Conservation (phyloP, 1,140 invertebrate species). For the Acromyrmex echinatior region DNA sequence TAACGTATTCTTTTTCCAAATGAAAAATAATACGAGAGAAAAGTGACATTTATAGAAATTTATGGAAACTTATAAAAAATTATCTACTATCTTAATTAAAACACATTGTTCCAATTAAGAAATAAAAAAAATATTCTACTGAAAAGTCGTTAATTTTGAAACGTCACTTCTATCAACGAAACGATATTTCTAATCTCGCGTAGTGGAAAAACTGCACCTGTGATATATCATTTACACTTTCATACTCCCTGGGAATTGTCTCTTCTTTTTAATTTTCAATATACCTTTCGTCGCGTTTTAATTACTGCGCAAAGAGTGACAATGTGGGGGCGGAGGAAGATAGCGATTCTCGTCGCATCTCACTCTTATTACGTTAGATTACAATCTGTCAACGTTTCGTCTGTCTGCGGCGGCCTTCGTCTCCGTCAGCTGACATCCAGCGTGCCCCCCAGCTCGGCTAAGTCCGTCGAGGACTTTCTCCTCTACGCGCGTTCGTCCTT, state of each 20-base stretch:
- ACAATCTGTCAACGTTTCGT: background rate
- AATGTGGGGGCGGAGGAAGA: background rate
- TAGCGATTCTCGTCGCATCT: background rate
- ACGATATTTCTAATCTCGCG: background rate
- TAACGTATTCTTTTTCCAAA: no score
- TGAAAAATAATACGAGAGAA: no score
- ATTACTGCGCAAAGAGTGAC: background rate
- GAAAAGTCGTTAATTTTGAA: no score
- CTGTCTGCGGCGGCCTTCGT: conserved; percentile 45
- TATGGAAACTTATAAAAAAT: no score
- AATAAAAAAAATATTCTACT: no score
- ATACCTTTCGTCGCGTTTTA: background rate
- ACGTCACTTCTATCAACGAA: no score
- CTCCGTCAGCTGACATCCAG: conserved; percentile 65
- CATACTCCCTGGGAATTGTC: background rate
- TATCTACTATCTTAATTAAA: no score
- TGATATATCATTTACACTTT: background rate
- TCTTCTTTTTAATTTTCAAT: background rate
- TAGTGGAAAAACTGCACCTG: background rate
- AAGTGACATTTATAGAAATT: no score
- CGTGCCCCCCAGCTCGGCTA: conserved; percentile 26
- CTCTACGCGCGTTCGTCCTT: conserved; percentile 48
- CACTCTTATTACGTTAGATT: background rate
- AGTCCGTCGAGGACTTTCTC: conserved; percentile 66
- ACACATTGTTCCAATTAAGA: no score